phyloP scores from a whole-genome alignment of 2,797 vertebrate genomes.

The Tympanoctomys barrerae region DNA sequence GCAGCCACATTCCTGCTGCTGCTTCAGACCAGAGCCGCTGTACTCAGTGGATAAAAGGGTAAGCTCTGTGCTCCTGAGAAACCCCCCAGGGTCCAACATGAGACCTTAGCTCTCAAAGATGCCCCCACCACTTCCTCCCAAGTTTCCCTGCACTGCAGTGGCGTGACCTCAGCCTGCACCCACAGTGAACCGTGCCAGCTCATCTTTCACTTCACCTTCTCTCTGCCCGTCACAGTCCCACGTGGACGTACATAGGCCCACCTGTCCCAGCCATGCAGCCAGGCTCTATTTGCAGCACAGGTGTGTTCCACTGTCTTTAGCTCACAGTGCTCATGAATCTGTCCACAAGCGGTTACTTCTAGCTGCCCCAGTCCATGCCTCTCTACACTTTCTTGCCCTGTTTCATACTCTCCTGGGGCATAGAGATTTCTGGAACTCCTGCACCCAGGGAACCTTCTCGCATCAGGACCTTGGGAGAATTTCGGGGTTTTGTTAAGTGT shows the following conservation, averaged over 20 bases:
- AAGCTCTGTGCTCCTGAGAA: neutral
- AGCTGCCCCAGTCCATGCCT: neutral
- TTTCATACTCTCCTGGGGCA: neutral
- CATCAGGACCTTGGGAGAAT: neutral
- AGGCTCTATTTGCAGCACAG: neutral
- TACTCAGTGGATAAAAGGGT: neutral
- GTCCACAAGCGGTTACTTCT: neutral
- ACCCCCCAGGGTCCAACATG: neutral
- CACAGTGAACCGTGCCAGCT: neutral
- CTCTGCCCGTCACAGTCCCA: neutral
- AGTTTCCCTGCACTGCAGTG: neutral
- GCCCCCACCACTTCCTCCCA: neutral
- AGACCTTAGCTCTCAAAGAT: neutral
- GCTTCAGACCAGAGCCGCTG: neutral
- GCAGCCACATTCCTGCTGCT: neutral
- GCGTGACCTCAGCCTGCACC: neutral
- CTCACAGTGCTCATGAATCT: neutral
- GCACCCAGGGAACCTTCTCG: rapidly evolving
- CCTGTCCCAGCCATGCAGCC: neutral
- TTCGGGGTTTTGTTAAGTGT: neutral
- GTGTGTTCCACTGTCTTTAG: too few relatives aligned
- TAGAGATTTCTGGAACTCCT: neutral
- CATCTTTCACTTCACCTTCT: neutral
- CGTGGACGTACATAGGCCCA: neutral
- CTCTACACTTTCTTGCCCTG: neutral